phyloP scores from a whole-genome alignment of 2,888 invertebrate species.

The Standfussiana lucernea region DNA sequence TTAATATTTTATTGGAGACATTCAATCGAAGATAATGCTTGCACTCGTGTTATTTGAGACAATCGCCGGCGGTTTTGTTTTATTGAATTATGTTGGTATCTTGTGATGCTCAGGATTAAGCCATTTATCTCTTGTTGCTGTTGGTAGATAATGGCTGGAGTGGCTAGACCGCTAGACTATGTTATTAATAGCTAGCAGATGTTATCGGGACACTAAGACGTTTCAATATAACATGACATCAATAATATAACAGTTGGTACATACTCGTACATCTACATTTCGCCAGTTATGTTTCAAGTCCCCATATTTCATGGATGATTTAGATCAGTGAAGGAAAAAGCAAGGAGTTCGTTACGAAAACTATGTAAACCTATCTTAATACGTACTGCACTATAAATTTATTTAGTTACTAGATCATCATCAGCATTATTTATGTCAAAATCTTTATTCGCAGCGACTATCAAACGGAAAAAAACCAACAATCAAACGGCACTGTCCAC shows the following conservation, averaged over 20 bases:
- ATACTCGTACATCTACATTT: neutral
- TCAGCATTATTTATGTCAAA: too few relatives aligned
- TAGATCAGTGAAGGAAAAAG: neutral
- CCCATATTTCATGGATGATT: neutral
- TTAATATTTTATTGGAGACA: slow-evolving; percentile 70
- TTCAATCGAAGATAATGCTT: slow-evolving; percentile 89
- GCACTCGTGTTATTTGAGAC: slow-evolving; percentile 88
- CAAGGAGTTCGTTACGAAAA: too few relatives aligned
- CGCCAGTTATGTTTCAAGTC: neutral
- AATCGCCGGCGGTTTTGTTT: slow-evolving; percentile 84
- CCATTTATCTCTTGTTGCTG: slow-evolving; percentile 47
- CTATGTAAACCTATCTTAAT: neutral
- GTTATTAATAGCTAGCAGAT: slow-evolving; percentile 24
- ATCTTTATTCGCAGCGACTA: too few relatives aligned
- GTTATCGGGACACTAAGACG: neutral
- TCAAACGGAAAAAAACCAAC: too few relatives aligned
- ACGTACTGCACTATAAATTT: neutral
- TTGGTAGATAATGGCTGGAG: slow-evolving; percentile 28
- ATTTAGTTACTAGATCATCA: neutral
- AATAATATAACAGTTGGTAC: too few relatives aligned
- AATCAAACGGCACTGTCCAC: neutral
- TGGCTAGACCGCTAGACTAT: slow-evolving; percentile 26
- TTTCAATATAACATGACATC: neutral
- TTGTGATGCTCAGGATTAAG: slow-evolving; percentile 54
- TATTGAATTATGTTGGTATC: slow-evolving; percentile 83